Percentiles rank a stretch among this genome's conserved stretches.
These are phyloP conservation scores for Drosophila prosaltans DNA, from an alignment of 1,140 invertebrate genomes.

Conservation along the genomic window DNA sequence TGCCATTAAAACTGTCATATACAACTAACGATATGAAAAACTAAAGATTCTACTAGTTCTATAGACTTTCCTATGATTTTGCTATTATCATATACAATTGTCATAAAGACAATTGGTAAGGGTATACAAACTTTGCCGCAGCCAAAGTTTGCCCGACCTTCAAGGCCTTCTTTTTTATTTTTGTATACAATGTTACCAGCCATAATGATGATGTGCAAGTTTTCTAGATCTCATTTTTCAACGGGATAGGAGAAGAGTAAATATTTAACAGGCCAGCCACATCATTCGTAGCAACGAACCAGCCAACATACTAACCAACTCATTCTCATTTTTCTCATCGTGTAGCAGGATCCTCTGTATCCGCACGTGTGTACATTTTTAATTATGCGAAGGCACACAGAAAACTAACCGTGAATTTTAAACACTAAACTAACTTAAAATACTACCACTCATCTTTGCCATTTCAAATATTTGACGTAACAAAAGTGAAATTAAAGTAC, in stretches of 20 bases:
- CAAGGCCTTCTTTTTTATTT: not conserved
- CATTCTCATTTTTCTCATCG: slow-evolving; percentile 11
- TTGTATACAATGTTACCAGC: not conserved
- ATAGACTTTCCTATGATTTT: too few relatives aligned
- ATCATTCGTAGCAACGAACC: slow-evolving; percentile 21
- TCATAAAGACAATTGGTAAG: too few relatives aligned
- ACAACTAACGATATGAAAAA: too few relatives aligned
- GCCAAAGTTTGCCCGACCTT: too few relatives aligned
- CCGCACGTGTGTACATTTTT: slow-evolving; percentile 72
- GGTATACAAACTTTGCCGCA: too few relatives aligned
- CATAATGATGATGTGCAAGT: slow-evolving; percentile 48
- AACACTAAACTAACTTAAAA: slow-evolving; percentile 70
- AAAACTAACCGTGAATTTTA: slow-evolving; percentile 47
- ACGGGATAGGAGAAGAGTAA: slow-evolving; percentile 25
- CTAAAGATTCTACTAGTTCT: too few relatives aligned
- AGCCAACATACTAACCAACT: not conserved
- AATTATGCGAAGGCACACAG: slow-evolving; percentile 67
- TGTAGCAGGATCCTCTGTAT: slow-evolving; percentile 17
- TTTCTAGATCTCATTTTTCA: slow-evolving; percentile 38
- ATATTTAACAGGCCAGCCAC: slow-evolving; percentile 39
- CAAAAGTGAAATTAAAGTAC: slow-evolving; percentile 53
- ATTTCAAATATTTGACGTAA: slow-evolving; percentile 59
- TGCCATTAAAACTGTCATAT: too few relatives aligned
- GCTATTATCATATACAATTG: too few relatives aligned
- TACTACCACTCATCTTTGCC: slow-evolving; percentile 44